These are phyloP conservation scores for Trematomus bernacchii DNA, from an alignment of 2,797 vertebrate species.

Conservation along the genomic window DNA sequence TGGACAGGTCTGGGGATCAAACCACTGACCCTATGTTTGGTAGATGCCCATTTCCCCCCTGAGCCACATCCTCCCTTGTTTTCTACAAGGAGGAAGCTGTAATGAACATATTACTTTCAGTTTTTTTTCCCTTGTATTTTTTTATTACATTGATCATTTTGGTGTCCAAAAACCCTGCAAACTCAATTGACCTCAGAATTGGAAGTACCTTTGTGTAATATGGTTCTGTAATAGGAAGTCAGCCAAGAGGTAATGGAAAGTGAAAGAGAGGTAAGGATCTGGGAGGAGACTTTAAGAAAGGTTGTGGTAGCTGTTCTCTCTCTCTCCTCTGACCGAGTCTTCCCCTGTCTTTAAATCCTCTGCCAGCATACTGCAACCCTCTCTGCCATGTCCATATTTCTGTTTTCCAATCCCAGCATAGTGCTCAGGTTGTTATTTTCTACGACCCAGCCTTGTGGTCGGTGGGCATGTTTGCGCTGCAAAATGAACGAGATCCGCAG, in stretches of 20 bases:
- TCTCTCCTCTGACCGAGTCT: constrained; percentile 45
- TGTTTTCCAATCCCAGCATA: constrained; percentile 64
- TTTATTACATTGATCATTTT: not conserved
- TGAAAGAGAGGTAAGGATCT: constrained; percentile 15
- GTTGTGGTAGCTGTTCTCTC: constrained; percentile 42
- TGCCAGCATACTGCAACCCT: constrained; percentile 54
- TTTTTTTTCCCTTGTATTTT: not conserved
- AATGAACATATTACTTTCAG: not conserved
- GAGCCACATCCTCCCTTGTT: no score
- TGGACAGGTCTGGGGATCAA: no score
- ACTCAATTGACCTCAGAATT: not conserved
- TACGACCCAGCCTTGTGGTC: constrained; percentile 69
- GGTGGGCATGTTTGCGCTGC: constrained; percentile 51
- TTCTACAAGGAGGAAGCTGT: not conserved
- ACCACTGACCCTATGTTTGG: no score
- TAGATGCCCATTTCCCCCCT: not conserved
- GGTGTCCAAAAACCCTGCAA: not conserved
- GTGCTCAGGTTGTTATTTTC: constrained; percentile 76
- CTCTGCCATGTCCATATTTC: constrained; percentile 72
- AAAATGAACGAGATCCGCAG: constrained; percentile 25
- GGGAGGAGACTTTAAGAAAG: constrained; percentile 44
- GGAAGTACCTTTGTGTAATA: not conserved
- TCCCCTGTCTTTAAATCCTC: constrained; percentile 53
- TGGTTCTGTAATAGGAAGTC: not conserved
- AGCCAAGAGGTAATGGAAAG: not conserved